Base-by-base conservation (phyloP, 37 sponge, comb jelly and placozoan species). In the Eunapius fragilis region DNA sequence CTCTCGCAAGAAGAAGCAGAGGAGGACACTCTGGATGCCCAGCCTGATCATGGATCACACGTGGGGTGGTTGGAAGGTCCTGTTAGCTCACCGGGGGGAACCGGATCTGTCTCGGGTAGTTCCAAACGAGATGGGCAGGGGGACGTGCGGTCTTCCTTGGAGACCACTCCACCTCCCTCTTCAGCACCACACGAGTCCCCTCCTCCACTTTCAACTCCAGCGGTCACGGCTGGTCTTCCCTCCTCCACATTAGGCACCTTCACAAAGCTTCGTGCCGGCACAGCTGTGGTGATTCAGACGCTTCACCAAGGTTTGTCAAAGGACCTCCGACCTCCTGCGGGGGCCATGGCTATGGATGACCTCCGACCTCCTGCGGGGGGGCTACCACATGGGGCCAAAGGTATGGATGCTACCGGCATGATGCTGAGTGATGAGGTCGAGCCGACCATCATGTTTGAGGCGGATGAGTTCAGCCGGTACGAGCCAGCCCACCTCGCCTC, bases 381-480 rank as follows among this genome's bases (percentile, higher is more conserved):
- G 2, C 26, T 2, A 13, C 47, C 3, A 50, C 47, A 37, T 23
- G 4, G 72, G 69, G 41, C 22, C 45, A 33, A 75, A 73, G 30
- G 68, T 48, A 30, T 0, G 67, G 80, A 79, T 1, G 58, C 5
- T 31, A 72, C 23, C 41, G 37, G 11, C 25, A 27, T 24, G 14
- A 28, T 13, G 33, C 13, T 34, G 36, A 82, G 0, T 13, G 78
- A 82, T 28, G 38, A 77, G 71, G 49, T 26, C 7, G 84, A 82
- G 77, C 87, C 87, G 2, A 79, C 70, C 35, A 19, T 80, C 25
- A 87, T 87, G 87, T 28, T 25, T 23, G 80, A 80, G 73, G 87
- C 81, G 2, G 81, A 37, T 28, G 81, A 87, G 75, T 74, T 87
- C 68, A 80, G 87, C 72, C 81, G 24, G 38, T 74, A 80, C 38